phyloP scores from a whole-genome alignment of 2,888 invertebrate genomes.

The Meandrusa payeni region DNA sequence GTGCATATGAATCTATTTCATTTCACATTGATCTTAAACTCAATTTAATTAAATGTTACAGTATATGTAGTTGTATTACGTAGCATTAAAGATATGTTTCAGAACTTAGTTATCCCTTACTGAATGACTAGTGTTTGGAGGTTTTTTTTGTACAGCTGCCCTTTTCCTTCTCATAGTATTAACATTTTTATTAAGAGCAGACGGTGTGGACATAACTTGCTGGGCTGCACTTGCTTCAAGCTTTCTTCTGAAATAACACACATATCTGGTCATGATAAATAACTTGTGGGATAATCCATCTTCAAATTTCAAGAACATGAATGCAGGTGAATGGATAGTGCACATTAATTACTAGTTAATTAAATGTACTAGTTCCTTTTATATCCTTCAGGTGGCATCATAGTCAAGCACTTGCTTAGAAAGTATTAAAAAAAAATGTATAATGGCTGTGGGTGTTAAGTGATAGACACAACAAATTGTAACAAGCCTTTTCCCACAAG shows the following conservation, averaged over 20 bases:
- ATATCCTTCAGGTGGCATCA: too few species aligned
- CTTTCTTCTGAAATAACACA: constrained; percentile 76
- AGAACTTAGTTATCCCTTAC: constrained; percentile 46
- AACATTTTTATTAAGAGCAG: constrained; percentile 52
- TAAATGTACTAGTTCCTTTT: too few species aligned
- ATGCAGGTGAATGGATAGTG: too few species aligned
- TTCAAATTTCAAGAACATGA: too few species aligned
- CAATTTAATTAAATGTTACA: constrained; percentile 17
- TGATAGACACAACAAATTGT: too few species aligned
- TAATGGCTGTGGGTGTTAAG: too few species aligned
- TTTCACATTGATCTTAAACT: constrained; percentile 11
- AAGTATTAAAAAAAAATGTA: too few species aligned
- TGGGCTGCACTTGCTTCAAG: constrained; percentile 52
- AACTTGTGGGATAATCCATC: too few species aligned
- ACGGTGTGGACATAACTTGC: constrained; percentile 49
- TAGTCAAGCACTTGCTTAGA: too few species aligned
- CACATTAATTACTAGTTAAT: too few species aligned
- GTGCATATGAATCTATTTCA: constrained; percentile 5
- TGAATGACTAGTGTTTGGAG: constrained; percentile 55
- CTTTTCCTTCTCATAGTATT: constrained; percentile 69
- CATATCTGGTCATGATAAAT: too few species aligned
- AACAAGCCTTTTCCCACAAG: too few species aligned
- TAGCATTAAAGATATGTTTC: constrained; percentile 25
- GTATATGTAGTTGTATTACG: constrained; percentile 24
- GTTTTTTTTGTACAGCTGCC: constrained; percentile 66